Conservation (phyloP, 2,888 invertebrate genomes). For the Caenorhabditis sulstoni region DNA sequence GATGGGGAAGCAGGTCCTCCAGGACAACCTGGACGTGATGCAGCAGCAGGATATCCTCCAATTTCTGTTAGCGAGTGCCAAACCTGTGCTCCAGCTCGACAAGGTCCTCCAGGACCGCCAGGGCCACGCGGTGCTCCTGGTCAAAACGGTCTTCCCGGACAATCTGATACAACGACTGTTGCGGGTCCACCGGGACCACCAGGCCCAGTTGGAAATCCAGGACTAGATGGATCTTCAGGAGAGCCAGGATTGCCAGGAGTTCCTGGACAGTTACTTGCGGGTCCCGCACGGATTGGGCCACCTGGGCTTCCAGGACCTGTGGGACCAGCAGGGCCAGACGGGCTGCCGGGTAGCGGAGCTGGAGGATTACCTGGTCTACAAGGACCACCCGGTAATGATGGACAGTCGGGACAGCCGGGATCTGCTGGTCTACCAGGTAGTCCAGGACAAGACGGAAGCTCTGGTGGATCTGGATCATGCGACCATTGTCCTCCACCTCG, state of each 20-base stretch:
- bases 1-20: slow-evolving; percentile 52
- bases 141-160: slow-evolving; percentile 52
- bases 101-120: slow-evolving; percentile 62
- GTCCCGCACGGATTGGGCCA: slow-evolving; percentile 51
- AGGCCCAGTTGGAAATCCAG: slow-evolving; percentile 63
- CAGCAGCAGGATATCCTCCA: slow-evolving; percentile 8
- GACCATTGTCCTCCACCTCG: slow-evolving; percentile 68
- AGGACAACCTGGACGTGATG: slow-evolving; percentile 58
- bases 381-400: slow-evolving; percentile 60
- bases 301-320: slow-evolving; percentile 56
- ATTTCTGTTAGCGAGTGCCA: slow-evolving; percentile 29
- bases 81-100: slow-evolving; percentile 55
- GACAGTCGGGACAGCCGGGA: slow-evolving; percentile 55
- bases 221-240: slow-evolving; percentile 65
- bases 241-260: slow-evolving; percentile 62
- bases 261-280: slow-evolving; percentile 42
- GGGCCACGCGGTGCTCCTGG: slow-evolving; percentile 63
- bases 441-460: slow-evolving; percentile 57
- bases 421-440: slow-evolving; percentile 43
- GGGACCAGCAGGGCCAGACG: slow-evolving; percentile 60
- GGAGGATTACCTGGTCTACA: slow-evolving; percentile 65
- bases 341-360: slow-evolving; percentile 54
- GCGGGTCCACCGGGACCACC: slow-evolving; percentile 66
- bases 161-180: slow-evolving; percentile 12
- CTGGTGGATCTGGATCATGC: slow-evolving; percentile 58